Percentiles rank a stretch among this genome's conserved stretches.
These are phyloP conservation scores for Brachyhypopomus gauderio DNA, from an alignment of 2,113 vertebrate species.

Conservation along the genomic window DNA sequence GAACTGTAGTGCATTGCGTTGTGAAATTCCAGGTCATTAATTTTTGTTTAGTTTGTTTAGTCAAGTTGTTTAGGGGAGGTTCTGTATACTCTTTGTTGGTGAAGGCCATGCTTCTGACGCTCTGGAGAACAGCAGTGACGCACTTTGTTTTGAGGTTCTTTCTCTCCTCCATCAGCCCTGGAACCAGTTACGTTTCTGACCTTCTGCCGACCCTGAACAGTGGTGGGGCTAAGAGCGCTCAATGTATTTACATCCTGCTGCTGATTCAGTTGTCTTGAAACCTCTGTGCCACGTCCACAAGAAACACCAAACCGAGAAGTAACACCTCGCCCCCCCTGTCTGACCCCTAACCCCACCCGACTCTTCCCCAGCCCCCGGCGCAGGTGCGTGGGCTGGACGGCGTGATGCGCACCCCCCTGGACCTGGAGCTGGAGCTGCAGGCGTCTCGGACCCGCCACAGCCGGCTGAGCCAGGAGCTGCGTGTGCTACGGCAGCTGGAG, in stretches of 20 bases:
- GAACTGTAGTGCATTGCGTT: too few species aligned
- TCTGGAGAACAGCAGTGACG: too few species aligned
- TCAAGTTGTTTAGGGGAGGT: too few species aligned
- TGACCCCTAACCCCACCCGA: not conserved
- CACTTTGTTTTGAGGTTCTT: too few species aligned
- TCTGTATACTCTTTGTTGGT: too few species aligned
- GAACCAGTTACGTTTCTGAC: too few species aligned
- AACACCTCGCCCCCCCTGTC: not conserved
- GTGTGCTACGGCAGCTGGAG: slow-evolving; percentile 86
- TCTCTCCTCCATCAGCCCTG: too few species aligned
- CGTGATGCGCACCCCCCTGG: slow-evolving; percentile 87
- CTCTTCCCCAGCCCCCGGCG: slow-evolving; percentile 68
- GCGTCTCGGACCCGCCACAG: slow-evolving; percentile 88
- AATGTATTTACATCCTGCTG: not conserved
- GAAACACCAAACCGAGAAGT: not conserved
- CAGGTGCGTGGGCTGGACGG: slow-evolving; percentile 79
- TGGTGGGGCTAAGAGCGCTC: not conserved
- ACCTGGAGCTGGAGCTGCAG: slow-evolving; percentile 95
- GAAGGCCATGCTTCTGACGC: too few species aligned
- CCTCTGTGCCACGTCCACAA: not conserved
- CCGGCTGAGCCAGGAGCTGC: slow-evolving; percentile 88
- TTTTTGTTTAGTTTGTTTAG: too few species aligned
- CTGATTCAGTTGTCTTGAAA: not conserved
- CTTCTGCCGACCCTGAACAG: too few species aligned
- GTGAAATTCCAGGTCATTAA: too few species aligned